Evolutionary conservation across 2,113 vertebrate genomes (phyloP).

Genomic region (Cyprinodon variegatus): DNA sequence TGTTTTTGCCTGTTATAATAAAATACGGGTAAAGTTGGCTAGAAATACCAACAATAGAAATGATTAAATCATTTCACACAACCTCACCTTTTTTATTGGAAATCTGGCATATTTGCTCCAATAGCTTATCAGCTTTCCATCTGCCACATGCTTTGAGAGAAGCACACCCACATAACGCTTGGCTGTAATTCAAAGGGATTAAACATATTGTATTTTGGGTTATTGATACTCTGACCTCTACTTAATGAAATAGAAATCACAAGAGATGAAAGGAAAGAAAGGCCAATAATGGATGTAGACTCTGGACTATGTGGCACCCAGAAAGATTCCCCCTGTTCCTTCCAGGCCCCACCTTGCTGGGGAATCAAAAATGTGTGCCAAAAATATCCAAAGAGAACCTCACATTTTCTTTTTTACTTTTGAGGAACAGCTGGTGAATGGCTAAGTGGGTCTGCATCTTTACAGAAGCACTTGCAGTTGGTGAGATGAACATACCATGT

Average conservation of each 20-base stretch:
- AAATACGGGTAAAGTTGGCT: background rate
- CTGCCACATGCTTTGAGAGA: slow-evolving; percentile 27
- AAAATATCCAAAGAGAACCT: slow-evolving; percentile 44
- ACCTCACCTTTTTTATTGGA: background rate
- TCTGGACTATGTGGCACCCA: slow-evolving; percentile 17
- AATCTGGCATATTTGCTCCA: background rate
- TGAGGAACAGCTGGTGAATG: slow-evolving; percentile 60
- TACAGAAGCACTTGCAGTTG: slow-evolving; percentile 49
- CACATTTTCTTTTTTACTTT: slow-evolving; percentile 32
- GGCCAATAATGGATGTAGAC: slow-evolving; percentile 23
- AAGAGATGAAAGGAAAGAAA: background rate
- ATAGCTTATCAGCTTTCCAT: slow-evolving; percentile 24
- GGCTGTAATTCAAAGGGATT: slow-evolving; percentile 53
- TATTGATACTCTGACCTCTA: slow-evolving; percentile 53
- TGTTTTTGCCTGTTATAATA: background rate
- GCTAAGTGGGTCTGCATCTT: slow-evolving; percentile 40
- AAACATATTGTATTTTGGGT: slow-evolving; percentile 31
- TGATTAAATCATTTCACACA: slow-evolving; percentile 29
- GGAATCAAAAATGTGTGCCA: slow-evolving; percentile 64
- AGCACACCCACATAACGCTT: slow-evolving; percentile 30
- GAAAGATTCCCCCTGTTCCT: slow-evolving; percentile 20
- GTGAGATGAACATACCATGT: slow-evolving; percentile 12
- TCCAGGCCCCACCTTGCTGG: slow-evolving; percentile 62
- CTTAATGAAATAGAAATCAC: slow-evolving; percentile 17
- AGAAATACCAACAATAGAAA: slow-evolving; percentile 6